Evolutionary conservation across 2,888 invertebrate species (phyloP).

Genomic region (Chrysotoxum bicinctum): DNA sequence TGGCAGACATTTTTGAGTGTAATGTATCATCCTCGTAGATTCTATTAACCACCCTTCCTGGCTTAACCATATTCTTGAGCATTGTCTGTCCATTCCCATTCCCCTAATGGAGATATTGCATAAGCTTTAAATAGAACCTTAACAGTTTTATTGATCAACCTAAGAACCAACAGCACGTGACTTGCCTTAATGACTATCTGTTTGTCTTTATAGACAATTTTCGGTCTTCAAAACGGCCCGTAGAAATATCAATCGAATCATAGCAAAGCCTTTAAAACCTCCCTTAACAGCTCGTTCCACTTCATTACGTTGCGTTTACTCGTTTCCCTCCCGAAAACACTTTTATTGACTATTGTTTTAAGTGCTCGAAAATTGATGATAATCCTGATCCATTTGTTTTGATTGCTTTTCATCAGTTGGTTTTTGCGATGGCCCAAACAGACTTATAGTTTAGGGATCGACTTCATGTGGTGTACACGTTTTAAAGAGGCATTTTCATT

Average conservation of each 20-base stretch:
- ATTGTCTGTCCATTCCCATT: background rate
- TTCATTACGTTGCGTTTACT: conserved; percentile 40
- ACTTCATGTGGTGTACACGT: conserved; percentile 44
- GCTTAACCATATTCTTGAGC: background rate
- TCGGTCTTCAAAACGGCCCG: background rate
- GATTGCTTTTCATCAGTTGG: conserved; percentile 65
- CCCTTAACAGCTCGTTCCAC: conserved; percentile 29
- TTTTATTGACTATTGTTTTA: conserved; percentile 48
- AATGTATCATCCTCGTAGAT: background rate
- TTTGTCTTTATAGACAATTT: conserved; percentile 30
- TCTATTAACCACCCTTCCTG: background rate
- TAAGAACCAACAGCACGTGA: conserved; percentile 41
- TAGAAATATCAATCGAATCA: conserved; percentile 12
- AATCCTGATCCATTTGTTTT: conserved; percentile 65
- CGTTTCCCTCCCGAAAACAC: background rate
- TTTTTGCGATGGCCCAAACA: background rate
- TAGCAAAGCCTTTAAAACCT: background rate
- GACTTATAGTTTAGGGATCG: conserved; percentile 22
- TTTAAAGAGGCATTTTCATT: conserved; percentile 38
- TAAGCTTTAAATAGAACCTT: background rate
- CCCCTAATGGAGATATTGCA: background rate
- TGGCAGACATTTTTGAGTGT: background rate
- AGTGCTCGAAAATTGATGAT: conserved; percentile 64
- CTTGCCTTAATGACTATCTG: conserved; percentile 44
- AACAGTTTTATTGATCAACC: conserved; percentile 44